Conservation (phyloP, 2,888 invertebrate genomes). For the Sycophila texana region DNA sequence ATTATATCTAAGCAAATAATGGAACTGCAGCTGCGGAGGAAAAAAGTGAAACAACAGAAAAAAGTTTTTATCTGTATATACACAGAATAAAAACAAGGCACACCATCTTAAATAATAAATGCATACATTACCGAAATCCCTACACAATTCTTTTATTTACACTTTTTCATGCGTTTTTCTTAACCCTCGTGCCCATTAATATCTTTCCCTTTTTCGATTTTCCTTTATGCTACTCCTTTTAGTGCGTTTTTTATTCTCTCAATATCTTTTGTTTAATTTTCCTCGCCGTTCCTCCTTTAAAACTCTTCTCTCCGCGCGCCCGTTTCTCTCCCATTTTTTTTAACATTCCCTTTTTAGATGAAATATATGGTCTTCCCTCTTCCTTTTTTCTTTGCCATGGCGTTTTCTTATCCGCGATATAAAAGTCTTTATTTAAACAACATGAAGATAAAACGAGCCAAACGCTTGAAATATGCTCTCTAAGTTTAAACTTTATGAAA, state of each 20-base stretch:
- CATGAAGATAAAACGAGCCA: no score
- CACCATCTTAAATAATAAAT: background rate
- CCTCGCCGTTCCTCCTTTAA: conserved; percentile 10
- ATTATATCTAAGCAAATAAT: background rate
- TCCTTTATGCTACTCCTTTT: conserved; percentile 3
- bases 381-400: background rate
- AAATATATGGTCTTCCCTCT: background rate
- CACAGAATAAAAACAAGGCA: background rate
- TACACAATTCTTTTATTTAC: background rate
- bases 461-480: no score
- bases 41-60: background rate
- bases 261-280: conserved; percentile 37
- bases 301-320: background rate
- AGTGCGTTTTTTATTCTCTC: conserved; percentile 11
- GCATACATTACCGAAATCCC: conserved; percentile 7
- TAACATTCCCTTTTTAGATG: background rate
- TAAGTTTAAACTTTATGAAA: background rate
- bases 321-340: background rate
- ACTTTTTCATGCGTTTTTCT: background rate
- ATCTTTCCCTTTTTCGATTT: background rate
- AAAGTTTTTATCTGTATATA: background rate
- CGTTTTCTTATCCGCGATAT: background rate
- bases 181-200: conserved; percentile 6
- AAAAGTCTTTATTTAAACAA: background rate
- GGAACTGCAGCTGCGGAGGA: background rate